Base-by-base conservation (phyloP, 2,888 invertebrate genomes). In the Temnothorax unifasciatus region DNA sequence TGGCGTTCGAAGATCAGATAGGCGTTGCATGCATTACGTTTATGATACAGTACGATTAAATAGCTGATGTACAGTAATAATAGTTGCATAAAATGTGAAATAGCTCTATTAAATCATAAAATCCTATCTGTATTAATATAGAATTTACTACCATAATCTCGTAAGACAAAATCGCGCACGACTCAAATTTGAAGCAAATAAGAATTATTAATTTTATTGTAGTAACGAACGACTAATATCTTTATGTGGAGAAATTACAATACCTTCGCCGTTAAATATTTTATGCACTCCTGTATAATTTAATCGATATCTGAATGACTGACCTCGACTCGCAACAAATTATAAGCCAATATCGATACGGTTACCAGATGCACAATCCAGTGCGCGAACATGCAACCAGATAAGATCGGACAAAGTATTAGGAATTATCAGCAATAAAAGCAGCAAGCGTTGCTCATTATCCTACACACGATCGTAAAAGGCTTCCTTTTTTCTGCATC, bases 331-430 rank as follows among this genome's bases (percentile, higher is more conserved):
- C 13, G 61, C 34, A 82, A 82, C 63, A 76, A 75, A 73, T 69
- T 18, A 38, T 76, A 63, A 71, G n/a, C 11, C 52, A 3, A 3
- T 57, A 66, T 83, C 41, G 69, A 63, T 68, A 44, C 57, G 50
- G 34, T 64, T 54, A 18, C 54, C 44, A 57, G 34, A 15, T 64
- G 41, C 15, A 77, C 50, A 54, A 38, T 68, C n/a, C 61, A 13
- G 57, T 50, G 21, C 63, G 57, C 57, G 71, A 71, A 66, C 86
- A 81, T 71, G 83, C 69, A 52, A 77, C 15, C 18, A 75, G 82
- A 87, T 84, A 85, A 47, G 29, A 85, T 85, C 84, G 64, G 13
- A 85, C 85, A 82, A 87, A 87, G 47, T 85, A 83, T 88, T 86
- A 71, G 71, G 41, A 83, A 83, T 86, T 86, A 79, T 77, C 66